phyloP scores from a whole-genome alignment of 2,888 invertebrate species.

The Tupiocoris notatus region DNA sequence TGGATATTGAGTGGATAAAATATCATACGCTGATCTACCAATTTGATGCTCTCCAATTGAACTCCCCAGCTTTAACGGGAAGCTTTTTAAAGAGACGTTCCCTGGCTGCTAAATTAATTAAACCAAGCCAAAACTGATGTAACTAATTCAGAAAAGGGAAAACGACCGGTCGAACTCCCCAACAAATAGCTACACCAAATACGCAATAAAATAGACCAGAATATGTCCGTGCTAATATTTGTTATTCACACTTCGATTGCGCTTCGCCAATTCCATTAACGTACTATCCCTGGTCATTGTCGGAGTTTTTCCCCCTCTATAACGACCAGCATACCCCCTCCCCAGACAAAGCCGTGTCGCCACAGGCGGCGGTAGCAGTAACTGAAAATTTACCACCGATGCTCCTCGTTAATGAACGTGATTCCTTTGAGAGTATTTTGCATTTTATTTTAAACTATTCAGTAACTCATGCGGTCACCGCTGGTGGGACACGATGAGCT shows the following conservation, averaged over 20 bases:
- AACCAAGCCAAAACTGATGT: too few relatives aligned
- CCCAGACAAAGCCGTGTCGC: too few relatives aligned
- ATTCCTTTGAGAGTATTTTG: constrained; percentile 28
- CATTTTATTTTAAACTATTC: constrained; percentile 36
- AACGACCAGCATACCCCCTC: not conserved
- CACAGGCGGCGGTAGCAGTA: not conserved
- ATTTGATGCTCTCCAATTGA: too few relatives aligned
- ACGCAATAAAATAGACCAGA: not conserved
- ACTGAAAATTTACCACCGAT: constrained; percentile 33
- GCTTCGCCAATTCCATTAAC: not conserved
- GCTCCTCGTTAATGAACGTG: constrained; percentile 21
- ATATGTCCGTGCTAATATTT: not conserved
- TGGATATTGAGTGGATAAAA: too few relatives aligned
- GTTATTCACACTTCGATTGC: not conserved
- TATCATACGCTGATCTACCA: too few relatives aligned
- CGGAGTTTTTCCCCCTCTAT: not conserved
- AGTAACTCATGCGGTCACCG: not conserved
- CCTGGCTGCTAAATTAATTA: too few relatives aligned
- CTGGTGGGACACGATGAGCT: not conserved
- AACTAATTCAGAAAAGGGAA: too few relatives aligned
- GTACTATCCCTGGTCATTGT: not conserved
- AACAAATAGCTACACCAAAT: not conserved
- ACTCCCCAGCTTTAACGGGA: too few relatives aligned
- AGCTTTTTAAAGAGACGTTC: too few relatives aligned
- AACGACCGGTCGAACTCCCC: too few relatives aligned